A percentile compares a stretch with the other conserved stretches of the same genome.
These are phyloP conservation scores for Heterodera schachtii DNA, from an alignment of 1,140 invertebrate genomes.

Conservation along the genomic window DNA sequence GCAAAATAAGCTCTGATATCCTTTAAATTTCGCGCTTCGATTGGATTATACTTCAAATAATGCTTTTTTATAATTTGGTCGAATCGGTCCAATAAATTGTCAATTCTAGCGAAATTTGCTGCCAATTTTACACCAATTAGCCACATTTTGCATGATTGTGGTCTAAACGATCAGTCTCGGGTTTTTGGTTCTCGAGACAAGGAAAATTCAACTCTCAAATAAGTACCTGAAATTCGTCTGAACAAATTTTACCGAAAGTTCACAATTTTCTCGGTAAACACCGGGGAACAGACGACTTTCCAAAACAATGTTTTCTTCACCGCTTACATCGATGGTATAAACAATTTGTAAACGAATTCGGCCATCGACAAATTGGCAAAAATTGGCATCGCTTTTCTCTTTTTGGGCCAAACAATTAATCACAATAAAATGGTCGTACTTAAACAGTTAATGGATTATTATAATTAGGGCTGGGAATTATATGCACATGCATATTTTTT, in stretches of 20 bases:
- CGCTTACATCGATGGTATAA: background rate
- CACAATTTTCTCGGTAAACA: background rate
- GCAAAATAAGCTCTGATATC: background rate
- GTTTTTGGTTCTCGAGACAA: too few species aligned
- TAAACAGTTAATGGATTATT: too few species aligned
- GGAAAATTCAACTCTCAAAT: background rate
- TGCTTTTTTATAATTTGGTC: background rate
- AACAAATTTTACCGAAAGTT: background rate
- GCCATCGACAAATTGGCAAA: background rate
- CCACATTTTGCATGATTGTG: background rate
- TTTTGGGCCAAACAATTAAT: background rate
- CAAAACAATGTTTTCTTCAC: background rate
- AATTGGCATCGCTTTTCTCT: background rate
- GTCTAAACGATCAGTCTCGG: background rate
- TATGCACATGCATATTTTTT: too few species aligned
- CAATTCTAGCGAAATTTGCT: background rate
- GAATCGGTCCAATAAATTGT: background rate
- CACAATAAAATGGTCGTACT: background rate
- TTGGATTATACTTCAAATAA: constrained; percentile 1
- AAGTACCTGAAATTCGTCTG: background rate
- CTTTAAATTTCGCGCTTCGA: background rate
- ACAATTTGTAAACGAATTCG: background rate
- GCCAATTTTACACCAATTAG: background rate
- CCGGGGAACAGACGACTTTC: background rate
- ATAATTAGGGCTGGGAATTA: too few species aligned